These are phyloP conservation scores for Papilio helenus DNA, from an alignment of 1,140 invertebrate genomes.

Conservation along the genomic window DNA sequence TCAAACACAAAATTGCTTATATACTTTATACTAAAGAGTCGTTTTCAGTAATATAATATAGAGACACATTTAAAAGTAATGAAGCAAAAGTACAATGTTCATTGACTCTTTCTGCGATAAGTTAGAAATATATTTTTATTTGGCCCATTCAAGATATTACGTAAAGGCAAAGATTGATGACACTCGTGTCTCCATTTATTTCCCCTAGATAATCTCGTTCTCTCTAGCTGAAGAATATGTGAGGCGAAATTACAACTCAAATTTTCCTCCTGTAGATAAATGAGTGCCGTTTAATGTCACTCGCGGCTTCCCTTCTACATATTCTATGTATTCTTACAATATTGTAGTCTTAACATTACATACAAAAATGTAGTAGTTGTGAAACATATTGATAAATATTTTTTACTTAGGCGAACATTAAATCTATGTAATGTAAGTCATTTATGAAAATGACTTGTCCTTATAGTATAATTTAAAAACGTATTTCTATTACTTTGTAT, in stretches of 20 bases:
- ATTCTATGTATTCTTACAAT: neutral
- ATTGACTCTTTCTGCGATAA: slow-evolving; percentile 26
- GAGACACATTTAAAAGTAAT: neutral
- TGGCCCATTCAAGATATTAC: slow-evolving; percentile 33
- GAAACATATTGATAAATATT: no score
- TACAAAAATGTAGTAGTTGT: neutral
- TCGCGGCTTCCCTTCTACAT: slow-evolving; percentile 56
- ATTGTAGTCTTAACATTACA: slow-evolving; percentile 13
- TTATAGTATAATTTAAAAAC: no score
- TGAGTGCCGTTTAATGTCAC: slow-evolving; percentile 74
- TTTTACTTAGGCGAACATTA: no score
- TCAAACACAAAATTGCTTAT: neutral
- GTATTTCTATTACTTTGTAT: no score
- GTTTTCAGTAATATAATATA: neutral
- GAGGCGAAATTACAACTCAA: slow-evolving; percentile 78
- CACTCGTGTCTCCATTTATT: slow-evolving; percentile 76
- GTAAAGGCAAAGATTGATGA: slow-evolving; percentile 68
- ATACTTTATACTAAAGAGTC: neutral
- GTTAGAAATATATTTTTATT: slow-evolving; percentile 37
- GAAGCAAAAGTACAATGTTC: slow-evolving; percentile 17
- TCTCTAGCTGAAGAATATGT: slow-evolving; percentile 79
- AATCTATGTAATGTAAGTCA: no score
- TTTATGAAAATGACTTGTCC: no score
- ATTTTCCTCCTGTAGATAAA: slow-evolving; percentile 81
- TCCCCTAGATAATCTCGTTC: slow-evolving; percentile 79